These are phyloP conservation scores for Amphipoea oculea DNA, from an alignment of 2,888 invertebrate genomes.

Conservation along the genomic window DNA sequence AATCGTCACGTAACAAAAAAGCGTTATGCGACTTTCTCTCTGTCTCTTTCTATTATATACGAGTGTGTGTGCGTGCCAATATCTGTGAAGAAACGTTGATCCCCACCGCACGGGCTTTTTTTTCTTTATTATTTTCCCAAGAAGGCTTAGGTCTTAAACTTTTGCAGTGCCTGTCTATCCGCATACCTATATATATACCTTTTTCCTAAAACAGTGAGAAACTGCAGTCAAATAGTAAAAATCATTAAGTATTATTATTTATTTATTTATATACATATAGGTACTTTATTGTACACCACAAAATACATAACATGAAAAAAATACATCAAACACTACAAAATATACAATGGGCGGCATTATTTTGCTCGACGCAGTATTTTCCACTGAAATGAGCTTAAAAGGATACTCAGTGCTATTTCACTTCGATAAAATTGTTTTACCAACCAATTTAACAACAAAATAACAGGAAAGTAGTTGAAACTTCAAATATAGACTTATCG, in stretches of 20 bases:
- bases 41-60: too few relatives aligned
- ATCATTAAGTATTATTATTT: not conserved
- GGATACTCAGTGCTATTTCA: conserved; percentile 26
- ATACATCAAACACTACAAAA: too few relatives aligned
- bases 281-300: too few relatives aligned
- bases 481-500: conserved; percentile 67
- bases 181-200: not conserved
- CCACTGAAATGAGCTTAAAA: conserved; percentile 15
- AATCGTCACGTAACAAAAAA: too few relatives aligned
- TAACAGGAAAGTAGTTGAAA: conserved; percentile 62
- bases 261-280: too few relatives aligned
- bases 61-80: too few relatives aligned
- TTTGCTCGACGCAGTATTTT: conserved; percentile 13
- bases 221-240: not conserved
- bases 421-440: conserved; percentile 55
- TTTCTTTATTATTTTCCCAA: not conserved
- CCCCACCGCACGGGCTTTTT: too few relatives aligned
- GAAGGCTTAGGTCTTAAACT: not conserved
- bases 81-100: too few relatives aligned
- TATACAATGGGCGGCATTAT: not conserved
- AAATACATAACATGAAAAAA: too few relatives aligned
- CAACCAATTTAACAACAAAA: conserved; percentile 61
- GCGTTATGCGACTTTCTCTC: too few relatives aligned
- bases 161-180: not conserved
- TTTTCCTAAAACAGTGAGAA: not conserved